Percentiles rank a stretch among this genome's conserved stretches.
phyloP scores from a whole-genome alignment of 1,140 invertebrate species.

The Stegodyphus mimosarum region DNA sequence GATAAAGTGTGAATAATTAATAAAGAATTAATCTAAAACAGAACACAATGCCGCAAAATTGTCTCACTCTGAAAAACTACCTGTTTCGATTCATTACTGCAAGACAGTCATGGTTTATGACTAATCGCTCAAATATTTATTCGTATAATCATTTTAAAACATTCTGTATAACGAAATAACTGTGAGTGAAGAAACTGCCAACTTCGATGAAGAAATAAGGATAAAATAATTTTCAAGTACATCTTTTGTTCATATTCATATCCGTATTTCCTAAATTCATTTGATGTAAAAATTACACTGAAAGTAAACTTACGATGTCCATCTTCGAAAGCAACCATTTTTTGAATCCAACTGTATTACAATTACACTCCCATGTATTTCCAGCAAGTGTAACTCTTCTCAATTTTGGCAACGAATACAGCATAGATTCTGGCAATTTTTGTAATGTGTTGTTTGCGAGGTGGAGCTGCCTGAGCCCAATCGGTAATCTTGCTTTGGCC shows the following conservation, averaged over 20 bases:
- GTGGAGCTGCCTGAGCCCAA: background rate
- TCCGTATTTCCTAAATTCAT: background rate
- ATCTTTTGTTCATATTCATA: background rate
- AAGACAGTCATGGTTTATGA: too few species aligned
- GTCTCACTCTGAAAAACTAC: too few species aligned
- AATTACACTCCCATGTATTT: slow-evolving; percentile 69
- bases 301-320: slow-evolving; percentile 74
- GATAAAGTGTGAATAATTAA: too few species aligned
- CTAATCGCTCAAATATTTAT: too few species aligned
- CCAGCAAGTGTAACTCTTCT: slow-evolving; percentile 65
- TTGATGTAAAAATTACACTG: slow-evolving; percentile 74
- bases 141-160: too few species aligned
- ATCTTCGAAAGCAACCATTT: slow-evolving; percentile 71
- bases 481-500: background rate
- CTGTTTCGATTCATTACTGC: too few species aligned
- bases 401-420: slow-evolving; percentile 63
- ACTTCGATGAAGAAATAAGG: background rate
- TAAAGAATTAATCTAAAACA: too few species aligned
- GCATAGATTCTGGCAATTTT: background rate
- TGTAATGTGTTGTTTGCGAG: slow-evolving; percentile 3
- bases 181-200: background rate
- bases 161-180: background rate
- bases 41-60: too few species aligned
- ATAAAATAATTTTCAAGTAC: background rate
- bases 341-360: slow-evolving; percentile 66